These are phyloP conservation scores for Mesochorus sp. DNA, from an alignment of 2,888 invertebrate genomes.

Conservation along the genomic window DNA sequence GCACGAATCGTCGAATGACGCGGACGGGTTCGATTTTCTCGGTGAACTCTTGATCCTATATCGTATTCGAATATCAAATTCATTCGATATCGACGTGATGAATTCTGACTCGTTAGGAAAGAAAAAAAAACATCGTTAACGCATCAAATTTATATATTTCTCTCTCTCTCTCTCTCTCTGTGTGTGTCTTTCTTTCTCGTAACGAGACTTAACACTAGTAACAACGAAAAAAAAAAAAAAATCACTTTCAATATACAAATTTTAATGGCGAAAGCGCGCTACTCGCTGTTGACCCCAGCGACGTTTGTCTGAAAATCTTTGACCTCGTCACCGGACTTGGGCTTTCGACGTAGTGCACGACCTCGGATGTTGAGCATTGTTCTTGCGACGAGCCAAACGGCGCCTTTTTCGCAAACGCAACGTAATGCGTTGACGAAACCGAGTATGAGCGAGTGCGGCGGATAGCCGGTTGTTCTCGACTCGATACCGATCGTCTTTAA, in stretches of 20 bases:
- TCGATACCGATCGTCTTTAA: constrained; percentile 88
- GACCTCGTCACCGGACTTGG: constrained; percentile 46
- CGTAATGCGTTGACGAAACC: constrained; percentile 83
- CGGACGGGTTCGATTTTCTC: neutral
- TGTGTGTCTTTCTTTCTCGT: constrained; percentile 4
- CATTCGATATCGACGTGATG: too few relatives aligned
- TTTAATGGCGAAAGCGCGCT: constrained; percentile 8
- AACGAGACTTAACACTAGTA: constrained; percentile 23
- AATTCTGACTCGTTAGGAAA: neutral
- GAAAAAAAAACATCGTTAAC: neutral
- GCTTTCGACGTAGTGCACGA: constrained; percentile 84
- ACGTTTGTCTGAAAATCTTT: constrained; percentile 61
- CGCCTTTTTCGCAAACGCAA: constrained; percentile 83
- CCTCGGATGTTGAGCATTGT: constrained; percentile 87
- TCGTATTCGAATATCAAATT: neutral
- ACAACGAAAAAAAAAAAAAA: constrained; percentile 8
- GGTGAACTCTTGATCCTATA: constrained; percentile 31
- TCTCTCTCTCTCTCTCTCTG: neutral
- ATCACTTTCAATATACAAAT: neutral
- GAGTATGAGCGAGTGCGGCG: constrained; percentile 87
- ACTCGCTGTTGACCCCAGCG: constrained; percentile 15
- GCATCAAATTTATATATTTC: constrained; percentile 1
- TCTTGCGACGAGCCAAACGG: constrained; percentile 86
- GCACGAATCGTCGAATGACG: neutral
- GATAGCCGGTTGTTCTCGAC: constrained; percentile 89